These are phyloP conservation scores for Desmophyllum pertusum DNA, from an alignment of 92 coral and sea anemone genomes.

Conservation along the genomic window DNA sequence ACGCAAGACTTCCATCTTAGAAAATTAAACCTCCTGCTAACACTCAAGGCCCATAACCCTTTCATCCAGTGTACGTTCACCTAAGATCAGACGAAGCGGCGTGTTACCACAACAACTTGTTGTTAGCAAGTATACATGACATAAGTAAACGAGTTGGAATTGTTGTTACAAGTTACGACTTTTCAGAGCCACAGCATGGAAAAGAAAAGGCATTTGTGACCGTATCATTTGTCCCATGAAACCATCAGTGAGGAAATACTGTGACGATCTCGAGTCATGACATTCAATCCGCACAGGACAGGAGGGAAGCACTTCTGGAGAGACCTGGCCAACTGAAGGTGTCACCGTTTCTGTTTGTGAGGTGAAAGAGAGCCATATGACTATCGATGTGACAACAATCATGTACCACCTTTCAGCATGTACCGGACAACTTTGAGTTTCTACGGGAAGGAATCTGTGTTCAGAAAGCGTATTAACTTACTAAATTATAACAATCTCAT, in stretches of 20 bases:
- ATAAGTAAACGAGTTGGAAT: slow-evolving; percentile 51
- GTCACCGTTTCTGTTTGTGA: slow-evolving; percentile 62
- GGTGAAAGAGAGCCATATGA: slow-evolving; percentile 34
- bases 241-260: slow-evolving; percentile 36
- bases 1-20: slow-evolving; percentile 67
- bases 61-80: slow-evolving; percentile 44
- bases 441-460: slow-evolving; percentile 53
- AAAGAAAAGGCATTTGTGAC: slow-evolving; percentile 63
- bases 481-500: slow-evolving; percentile 40
- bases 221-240: slow-evolving; percentile 69
- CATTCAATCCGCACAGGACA: slow-evolving; percentile 53
- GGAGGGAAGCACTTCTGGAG: slow-evolving; percentile 56
- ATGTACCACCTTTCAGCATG: slow-evolving; percentile 56
- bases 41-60: slow-evolving; percentile 42
- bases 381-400: slow-evolving; percentile 49
- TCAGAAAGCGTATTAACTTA: slow-evolving; percentile 64
- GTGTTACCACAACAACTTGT: slow-evolving; percentile 65
- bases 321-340: slow-evolving; percentile 66
- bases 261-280: slow-evolving; percentile 69
- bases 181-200: slow-evolving; percentile 71
- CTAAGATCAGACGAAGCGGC: slow-evolving; percentile 71
- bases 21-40: slow-evolving; percentile 52
- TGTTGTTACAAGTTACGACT: slow-evolving; percentile 47
- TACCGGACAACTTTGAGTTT: slow-evolving; percentile 58
- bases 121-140: slow-evolving; percentile 45